Percentiles rank a stretch among this genome's conserved stretches.
Evolutionary conservation across 2,113 vertebrate genomes (phyloP).

Genomic region (Oreamnos americanus): DNA sequence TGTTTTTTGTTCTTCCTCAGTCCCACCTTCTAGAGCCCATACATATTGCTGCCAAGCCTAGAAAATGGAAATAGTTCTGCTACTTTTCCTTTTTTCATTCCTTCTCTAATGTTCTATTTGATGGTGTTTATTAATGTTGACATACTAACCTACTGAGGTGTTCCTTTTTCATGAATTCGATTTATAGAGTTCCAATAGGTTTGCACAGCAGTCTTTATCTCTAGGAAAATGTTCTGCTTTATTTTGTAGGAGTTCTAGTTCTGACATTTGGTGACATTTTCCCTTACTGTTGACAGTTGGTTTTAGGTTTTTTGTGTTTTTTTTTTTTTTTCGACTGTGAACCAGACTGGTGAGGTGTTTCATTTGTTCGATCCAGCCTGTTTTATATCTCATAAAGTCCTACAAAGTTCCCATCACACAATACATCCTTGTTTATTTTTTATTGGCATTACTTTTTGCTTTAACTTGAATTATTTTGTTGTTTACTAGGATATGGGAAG

Average conservation of each 20-base stretch:
- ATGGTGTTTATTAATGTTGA: slow-evolving; percentile 66
- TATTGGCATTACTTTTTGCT: slow-evolving; percentile 28
- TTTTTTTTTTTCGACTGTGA: slow-evolving; percentile 39
- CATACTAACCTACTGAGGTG: slow-evolving; percentile 52
- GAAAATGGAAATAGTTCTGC: not conserved
- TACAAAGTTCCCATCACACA: slow-evolving; percentile 16
- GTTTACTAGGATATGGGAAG: not conserved
- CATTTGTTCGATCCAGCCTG: slow-evolving; percentile 68
- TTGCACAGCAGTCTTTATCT: slow-evolving; percentile 66
- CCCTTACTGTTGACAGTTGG: slow-evolving; percentile 63
- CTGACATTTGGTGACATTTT: slow-evolving; percentile 81
- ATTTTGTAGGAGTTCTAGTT: slow-evolving; percentile 53
- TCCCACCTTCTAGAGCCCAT: not conserved
- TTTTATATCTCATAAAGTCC: slow-evolving; percentile 17
- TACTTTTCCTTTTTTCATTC: slow-evolving; percentile 44
- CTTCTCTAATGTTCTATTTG: slow-evolving; percentile 37
- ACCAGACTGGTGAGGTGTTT: slow-evolving; percentile 27
- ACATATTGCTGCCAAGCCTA: not conserved
- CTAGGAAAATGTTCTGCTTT: slow-evolving; percentile 64
- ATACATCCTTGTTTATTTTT: slow-evolving; percentile 34
- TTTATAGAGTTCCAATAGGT: slow-evolving; percentile 57
- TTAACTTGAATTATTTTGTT: slow-evolving; percentile 40
- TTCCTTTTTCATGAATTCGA: slow-evolving; percentile 56
- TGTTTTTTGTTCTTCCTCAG: not conserved
- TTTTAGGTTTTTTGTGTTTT: too few relatives aligned